Base-by-base conservation (phyloP, 2,888 invertebrate species). In the Ectropis crepuscularia region DNA sequence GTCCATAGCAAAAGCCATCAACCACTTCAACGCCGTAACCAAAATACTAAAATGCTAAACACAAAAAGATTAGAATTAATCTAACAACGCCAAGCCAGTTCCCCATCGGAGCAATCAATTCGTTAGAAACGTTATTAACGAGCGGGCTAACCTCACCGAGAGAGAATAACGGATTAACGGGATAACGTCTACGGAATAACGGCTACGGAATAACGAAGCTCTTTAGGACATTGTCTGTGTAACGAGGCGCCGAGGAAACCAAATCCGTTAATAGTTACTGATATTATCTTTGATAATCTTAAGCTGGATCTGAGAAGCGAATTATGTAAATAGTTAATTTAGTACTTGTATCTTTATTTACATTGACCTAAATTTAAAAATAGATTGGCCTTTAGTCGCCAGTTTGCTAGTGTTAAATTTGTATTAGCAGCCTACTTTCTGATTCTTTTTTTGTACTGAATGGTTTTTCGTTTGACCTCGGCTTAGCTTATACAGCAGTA, bases 101-200 rank as follows among this genome's bases (percentile, higher is more conserved):
- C 46, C 36, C 51, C 46, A 16, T 28, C 5, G 36, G 53, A 48
- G 41, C 43, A 12, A 53, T 57, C 47, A 37, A 53, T 62, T 51
- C 42, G 37, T n/a, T 46, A 42, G 55, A 11, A n/a, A 42, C 50
- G 50, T 41, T 57, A 51, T 43, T 47, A 62, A 62, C 53, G 53
- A 57, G 39, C 38, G 54, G 11, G 11, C 43, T 55, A 47, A 46
- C 61, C 46, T 43, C 51, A 28, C n/a, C 16, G 55, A 39, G 57
- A 46, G 41, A 45, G 49, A 45, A 11, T 48, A 57, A 53, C 47
- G 49, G 61, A 61, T 46, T 53, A 50, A 39, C 38, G 50, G 10
- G 16, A 28, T 28, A 28, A 28, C 16, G 16, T 1, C 16, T 42
- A 41, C 41, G 9, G 39, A 39, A 50, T 50, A 51, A 28, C 16